Conservation (phyloP, 2,113 vertebrate species). For the Phrynocephalus versicolor region DNA sequence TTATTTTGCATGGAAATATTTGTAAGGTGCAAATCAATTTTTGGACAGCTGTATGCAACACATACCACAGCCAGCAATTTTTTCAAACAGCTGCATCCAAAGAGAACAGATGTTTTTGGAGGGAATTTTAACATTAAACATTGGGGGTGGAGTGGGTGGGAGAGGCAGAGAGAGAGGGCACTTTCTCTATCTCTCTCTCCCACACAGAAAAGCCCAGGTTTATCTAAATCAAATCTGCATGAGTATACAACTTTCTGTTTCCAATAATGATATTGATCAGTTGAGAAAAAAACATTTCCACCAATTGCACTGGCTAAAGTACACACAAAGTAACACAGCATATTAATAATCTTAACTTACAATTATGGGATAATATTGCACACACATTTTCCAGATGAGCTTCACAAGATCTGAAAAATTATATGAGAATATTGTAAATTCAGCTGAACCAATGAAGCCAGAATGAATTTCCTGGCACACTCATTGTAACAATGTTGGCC, state of each 20-base stretch:
- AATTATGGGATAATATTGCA: no score
- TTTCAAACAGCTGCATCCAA: background rate
- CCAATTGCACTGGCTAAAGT: no score
- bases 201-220: background rate
- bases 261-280: background rate
- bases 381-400: no score
- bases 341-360: no score
- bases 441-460: no score
- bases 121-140: background rate
- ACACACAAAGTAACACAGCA: no score
- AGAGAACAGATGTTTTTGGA: background rate
- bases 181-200: background rate
- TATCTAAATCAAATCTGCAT: background rate
- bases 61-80: background rate
- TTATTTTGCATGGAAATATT: constrained; percentile 37
- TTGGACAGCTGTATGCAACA: background rate
- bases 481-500: no score
- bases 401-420: no score
- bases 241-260: background rate
- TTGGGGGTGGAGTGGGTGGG: no score
- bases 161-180: no score
- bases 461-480: no score
- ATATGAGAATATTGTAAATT: no score
- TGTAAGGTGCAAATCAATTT: constrained; percentile 35
- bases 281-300: background rate